phyloP scores from a whole-genome alignment of 2,888 invertebrate genomes.

The Hirtodrosophila alboralis region DNA sequence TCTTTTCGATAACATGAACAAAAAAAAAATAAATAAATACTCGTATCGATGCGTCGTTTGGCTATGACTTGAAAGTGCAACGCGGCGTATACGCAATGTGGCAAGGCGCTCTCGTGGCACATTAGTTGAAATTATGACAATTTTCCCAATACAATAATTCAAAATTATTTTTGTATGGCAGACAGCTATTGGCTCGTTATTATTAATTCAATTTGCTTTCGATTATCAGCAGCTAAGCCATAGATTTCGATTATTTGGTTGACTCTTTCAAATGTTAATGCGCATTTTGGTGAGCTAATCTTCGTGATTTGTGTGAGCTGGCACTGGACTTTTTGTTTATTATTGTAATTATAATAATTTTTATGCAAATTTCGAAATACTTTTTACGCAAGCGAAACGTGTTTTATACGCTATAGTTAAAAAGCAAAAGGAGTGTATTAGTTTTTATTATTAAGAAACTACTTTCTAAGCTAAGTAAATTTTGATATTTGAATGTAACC shows the following conservation, averaged over 20 bases:
- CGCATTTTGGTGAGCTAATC: conserved; percentile 49
- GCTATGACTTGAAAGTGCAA: conserved; percentile 25
- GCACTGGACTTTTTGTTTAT: conserved; percentile 46
- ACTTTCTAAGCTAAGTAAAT: too few species aligned
- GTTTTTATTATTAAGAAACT: too few species aligned
- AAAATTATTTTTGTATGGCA: conserved; percentile 49
- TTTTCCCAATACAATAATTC: conserved; percentile 71
- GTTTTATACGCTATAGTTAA: conserved; percentile 1
- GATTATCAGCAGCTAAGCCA: conserved; percentile 63
- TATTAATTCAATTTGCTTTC: conserved; percentile 75
- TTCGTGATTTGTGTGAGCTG: conserved; percentile 51
- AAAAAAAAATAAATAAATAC: conserved; percentile 2
- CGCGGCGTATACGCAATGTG: conserved; percentile 40
- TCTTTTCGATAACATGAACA: conserved; percentile 67
- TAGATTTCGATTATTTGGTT: conserved; percentile 31
- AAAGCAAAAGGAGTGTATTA: neutral
- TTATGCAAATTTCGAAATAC: conserved; percentile 33
- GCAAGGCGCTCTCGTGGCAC: conserved; percentile 46
- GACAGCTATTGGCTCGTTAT: conserved; percentile 68
- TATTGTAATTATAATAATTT: conserved; percentile 56
- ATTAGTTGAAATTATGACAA: conserved; percentile 78
- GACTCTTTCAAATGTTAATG: conserved; percentile 51
- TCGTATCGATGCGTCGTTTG: neutral
- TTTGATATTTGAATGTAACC: too few species aligned
- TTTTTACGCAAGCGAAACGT: conserved; percentile 20